A percentile compares a stretch with the other conserved stretches of the same genome.
phyloP scores from a whole-genome alignment of 2,888 invertebrate species.

The Arrhopalites spinosus region DNA sequence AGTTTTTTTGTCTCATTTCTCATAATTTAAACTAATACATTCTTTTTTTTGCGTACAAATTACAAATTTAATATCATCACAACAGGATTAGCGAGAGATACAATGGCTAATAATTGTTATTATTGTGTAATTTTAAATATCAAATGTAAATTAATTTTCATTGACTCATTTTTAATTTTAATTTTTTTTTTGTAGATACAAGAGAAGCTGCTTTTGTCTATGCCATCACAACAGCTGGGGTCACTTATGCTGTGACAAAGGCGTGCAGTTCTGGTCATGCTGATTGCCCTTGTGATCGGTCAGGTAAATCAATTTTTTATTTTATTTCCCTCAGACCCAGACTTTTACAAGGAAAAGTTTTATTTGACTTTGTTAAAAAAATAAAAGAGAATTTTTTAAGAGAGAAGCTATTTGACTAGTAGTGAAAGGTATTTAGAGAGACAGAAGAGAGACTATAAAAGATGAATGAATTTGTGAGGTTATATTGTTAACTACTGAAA shows the following conservation, averaged over 20 bases:
- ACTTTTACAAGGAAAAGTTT: neutral
- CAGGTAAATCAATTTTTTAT: constrained; percentile 41
- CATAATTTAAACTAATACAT: too few relatives aligned
- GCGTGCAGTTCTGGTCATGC: constrained; percentile 86
- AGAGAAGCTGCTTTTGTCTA: constrained; percentile 90
- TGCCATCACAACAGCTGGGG: constrained; percentile 87
- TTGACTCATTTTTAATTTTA: constrained; percentile 31
- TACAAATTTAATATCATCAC: too few relatives aligned
- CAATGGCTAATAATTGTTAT: too few relatives aligned
- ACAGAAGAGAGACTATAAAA: neutral
- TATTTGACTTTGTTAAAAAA: too few relatives aligned
- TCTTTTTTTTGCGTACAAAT: too few relatives aligned
- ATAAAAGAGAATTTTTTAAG: too few relatives aligned
- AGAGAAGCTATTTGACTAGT: neutral
- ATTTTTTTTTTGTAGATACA: constrained; percentile 69
- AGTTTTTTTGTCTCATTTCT: too few relatives aligned
- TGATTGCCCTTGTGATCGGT: constrained; percentile 67
- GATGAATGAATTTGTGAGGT: neutral
- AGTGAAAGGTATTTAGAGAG: neutral
- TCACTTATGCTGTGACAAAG: constrained; percentile 84
- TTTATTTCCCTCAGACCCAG: neutral
- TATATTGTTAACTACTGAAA: neutral
- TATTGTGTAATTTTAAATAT: too few relatives aligned
- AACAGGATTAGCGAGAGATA: too few relatives aligned
- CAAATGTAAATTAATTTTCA: neutral